These are phyloP conservation scores for Eubucco bourcierii DNA, from an alignment of 2,113 vertebrate genomes.

Conservation along the genomic window DNA sequence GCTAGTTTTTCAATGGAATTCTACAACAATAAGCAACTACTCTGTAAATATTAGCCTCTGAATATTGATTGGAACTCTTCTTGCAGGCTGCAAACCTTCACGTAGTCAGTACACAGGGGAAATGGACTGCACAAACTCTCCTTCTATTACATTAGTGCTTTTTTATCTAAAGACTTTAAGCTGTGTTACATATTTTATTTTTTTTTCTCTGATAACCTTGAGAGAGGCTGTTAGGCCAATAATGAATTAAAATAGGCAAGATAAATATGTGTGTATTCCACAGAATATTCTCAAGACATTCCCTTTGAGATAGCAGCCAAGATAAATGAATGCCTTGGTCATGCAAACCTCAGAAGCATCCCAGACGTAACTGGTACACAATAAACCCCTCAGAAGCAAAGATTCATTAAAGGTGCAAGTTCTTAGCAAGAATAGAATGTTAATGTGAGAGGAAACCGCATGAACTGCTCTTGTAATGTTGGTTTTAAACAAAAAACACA, in stretches of 20 bases:
- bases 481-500: neutral
- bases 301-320: neutral
- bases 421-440: neutral
- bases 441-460: neutral
- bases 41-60: neutral
- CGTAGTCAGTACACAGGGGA: neutral
- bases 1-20: neutral
- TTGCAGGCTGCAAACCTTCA: neutral
- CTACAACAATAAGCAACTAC: neutral
- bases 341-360: neutral
- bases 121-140: neutral
- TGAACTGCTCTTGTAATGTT: neutral
- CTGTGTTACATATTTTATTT: neutral
- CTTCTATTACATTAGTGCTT: neutral
- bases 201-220: neutral
- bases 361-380: neutral
- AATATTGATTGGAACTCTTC: neutral
- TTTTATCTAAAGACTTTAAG: neutral
- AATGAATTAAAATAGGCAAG: neutral
- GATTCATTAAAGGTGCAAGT: neutral
- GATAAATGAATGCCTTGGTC: neutral
- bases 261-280: neutral
- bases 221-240: neutral
- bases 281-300: neutral
- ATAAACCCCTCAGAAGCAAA: neutral